Conservation (phyloP, 2,797 vertebrate genomes). For the Typhlichthys subterraneus region DNA sequence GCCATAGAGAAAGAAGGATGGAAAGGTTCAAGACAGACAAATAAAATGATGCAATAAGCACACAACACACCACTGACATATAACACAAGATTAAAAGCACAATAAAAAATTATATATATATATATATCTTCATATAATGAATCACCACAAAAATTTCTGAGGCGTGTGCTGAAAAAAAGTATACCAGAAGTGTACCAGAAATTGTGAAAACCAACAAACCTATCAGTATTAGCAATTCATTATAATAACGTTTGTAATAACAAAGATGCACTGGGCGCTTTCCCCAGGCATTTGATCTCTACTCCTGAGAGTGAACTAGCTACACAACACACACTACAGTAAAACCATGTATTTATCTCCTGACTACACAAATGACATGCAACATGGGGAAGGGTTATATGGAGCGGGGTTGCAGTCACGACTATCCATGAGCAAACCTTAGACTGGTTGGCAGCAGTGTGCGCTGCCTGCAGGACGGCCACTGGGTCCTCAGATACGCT, state of each 20-base stretch:
- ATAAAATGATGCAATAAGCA: neutral
- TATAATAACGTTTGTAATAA: neutral
- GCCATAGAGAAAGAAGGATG: neutral
- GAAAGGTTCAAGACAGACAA: neutral
- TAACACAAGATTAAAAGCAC: neutral
- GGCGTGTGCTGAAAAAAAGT: no score
- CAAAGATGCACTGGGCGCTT: neutral
- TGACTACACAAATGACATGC: neutral
- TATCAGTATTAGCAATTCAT: neutral
- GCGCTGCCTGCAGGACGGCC: conserved; percentile 77
- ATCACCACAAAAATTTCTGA: no score
- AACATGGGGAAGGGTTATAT: conserved; percentile 17
- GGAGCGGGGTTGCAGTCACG: conserved; percentile 34
- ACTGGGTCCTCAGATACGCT: conserved; percentile 75
- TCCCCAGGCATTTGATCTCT: no score
- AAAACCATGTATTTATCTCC: neutral
- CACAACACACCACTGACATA: neutral
- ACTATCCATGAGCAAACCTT: conserved; percentile 75
- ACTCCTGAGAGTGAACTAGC: no score
- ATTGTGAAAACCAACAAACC: no score
- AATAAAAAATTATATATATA: no score
- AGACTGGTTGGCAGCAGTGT: conserved; percentile 64
- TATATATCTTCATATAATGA: no score
- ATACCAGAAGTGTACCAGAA: no score
- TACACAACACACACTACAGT: neutral